Base-by-base conservation (phyloP, 2,888 invertebrate genomes). In the Hypomecis atomaria region DNA sequence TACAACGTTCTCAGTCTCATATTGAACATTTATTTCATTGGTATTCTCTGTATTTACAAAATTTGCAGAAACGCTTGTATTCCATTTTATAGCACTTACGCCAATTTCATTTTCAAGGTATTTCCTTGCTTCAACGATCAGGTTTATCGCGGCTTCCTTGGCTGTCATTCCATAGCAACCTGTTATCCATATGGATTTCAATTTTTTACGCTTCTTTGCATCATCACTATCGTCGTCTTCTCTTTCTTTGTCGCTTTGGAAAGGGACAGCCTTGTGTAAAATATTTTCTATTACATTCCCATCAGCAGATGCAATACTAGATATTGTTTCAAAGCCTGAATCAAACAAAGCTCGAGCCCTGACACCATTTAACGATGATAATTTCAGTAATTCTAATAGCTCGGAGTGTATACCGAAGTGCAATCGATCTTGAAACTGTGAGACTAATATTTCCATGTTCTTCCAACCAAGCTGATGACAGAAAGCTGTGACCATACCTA, bases 401-500 rank as follows among this genome's bases (percentile, higher is more conserved):
- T 99, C 99, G 33, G 96, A 94, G 79, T 97, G 96, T 50, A 99
- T 96, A 9, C 99, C 99, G 86, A 99, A 99, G 78, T 97, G 97
- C 47, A 99, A 93, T 11, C 99, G 95, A 77, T 97, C 96, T 90
- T 99, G 98, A 86, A 99, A 99, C 87, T 99, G 98, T 0, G 96
- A 95, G 47, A 99, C 94, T 45, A 99, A 93, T 70, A 98, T 92
- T 84, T 98, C 97, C 78, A 99, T 94, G 82, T 96, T 97, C 71
- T 94, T 95, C 99, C 99, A 99, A 34, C 98, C 98, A 9, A 99
- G 90, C 59, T 98, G 96, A 69, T 95, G 95, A 86, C 99, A 98
- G 90, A 99, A 99, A n/a, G 97, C 95, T 4, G 98, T 98, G 0
- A 99, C 97, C 97, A 99, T 99, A 61, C 98, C 99, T 97, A 73